These are phyloP conservation scores for Desoria tigrina DNA, from an alignment of 2,888 invertebrate species.

Conservation along the genomic window DNA sequence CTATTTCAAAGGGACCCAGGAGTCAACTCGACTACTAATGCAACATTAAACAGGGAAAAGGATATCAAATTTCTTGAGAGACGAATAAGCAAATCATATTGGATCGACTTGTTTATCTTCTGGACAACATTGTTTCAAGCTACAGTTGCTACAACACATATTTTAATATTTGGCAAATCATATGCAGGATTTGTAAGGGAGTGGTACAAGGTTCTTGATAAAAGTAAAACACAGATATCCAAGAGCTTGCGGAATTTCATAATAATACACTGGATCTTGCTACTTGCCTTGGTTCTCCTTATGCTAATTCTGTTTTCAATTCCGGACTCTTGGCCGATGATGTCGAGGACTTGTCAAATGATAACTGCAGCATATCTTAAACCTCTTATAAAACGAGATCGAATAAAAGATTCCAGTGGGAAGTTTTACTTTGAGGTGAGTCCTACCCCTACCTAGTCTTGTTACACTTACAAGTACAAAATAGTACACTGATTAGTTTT, in stretches of 20 bases:
- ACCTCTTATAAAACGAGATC: background rate
- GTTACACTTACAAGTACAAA: too few relatives aligned
- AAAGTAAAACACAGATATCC: constrained; percentile 27
- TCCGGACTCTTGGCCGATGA: background rate
- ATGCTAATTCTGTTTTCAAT: constrained; percentile 13
- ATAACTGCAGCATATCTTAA: background rate
- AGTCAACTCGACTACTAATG: background rate
- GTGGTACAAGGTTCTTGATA: constrained; percentile 28
- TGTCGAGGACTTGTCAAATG: constrained; percentile 12
- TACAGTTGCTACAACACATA: constrained; percentile 20
- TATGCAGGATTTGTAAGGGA: constrained; percentile 26
- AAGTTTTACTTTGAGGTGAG: constrained; percentile 22
- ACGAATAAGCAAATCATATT: background rate
- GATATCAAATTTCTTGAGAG: background rate
- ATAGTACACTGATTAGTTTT: background rate
- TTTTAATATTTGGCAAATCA: constrained; percentile 17
- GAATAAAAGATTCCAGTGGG: background rate
- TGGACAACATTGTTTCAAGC: constrained; percentile 34
- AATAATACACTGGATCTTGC: background rate
- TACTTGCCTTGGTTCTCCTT: constrained; percentile 1
- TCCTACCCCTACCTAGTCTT: too few relatives aligned
- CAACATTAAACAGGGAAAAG: background rate
- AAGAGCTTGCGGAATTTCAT: constrained; percentile 21
- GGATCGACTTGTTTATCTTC: constrained; percentile 29
- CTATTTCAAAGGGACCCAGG: background rate